Base-by-base conservation (phyloP, 2,113 vertebrate genomes). In the Engystomops pustulosus region DNA sequence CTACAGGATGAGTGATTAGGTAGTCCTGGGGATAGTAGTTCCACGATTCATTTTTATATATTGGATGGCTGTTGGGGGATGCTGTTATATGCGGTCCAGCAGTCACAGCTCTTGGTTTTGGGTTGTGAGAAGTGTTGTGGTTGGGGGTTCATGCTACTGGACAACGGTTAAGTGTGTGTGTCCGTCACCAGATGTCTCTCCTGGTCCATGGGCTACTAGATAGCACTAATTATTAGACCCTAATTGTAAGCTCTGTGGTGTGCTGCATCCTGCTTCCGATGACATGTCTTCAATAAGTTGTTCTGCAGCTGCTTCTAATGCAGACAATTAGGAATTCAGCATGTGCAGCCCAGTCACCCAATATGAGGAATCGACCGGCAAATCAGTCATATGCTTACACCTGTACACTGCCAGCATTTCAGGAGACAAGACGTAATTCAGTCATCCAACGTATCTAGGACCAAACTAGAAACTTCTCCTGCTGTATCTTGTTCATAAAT, bases 261-360 rank as follows among this genome's bases (percentile, higher is more conserved):
- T 7, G 6, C 27, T 55, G 20, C 51, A 25, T 55, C 41, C 60
- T 69, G 58, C 78, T 80, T 47, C 60, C 6, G 25, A 51, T 44
- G 20, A 68, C 60, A 65, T 18, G 41, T 34, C 25, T 49, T 20
- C 44, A 47, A 67, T 80, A 65, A 44, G 15, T 6, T 3, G 7
- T 47, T 47, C 44, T 36, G 41, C 62, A 68, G 38, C 30, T 17
- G 45, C 9, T 4, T 51, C 79, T 80, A 81, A 81, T 70, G 47
- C 30, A 1, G 32, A 27, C 79, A 71, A 81, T 81, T 81, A 81
- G 47, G 32, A 15, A 49, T 70, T 81, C 79, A 41, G 47, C 67
- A 70, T 81, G 62, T 34, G 65, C 65, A 0, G 38, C 65, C 8
- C 18, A 4, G 7, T 27, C 34, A n/a, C 45, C 32, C 67, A 58